These are phyloP conservation scores for Paracentrotus lividus DNA, from an alignment of 53 echinoderm and acorn worm species.

Conservation along the genomic window DNA sequence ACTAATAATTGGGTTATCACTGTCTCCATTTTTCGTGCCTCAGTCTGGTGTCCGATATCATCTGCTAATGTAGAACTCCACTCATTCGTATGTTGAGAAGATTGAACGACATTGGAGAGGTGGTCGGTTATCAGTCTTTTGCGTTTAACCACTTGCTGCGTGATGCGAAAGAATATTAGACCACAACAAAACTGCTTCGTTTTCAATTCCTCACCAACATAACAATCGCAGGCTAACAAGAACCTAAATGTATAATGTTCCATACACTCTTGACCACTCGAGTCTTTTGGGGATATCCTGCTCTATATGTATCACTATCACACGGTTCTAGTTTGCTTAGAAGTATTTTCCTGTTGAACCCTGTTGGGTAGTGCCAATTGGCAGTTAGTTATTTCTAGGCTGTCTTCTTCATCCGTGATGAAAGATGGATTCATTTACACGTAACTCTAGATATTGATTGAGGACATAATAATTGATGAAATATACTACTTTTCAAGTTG, in stretches of 20 bases:
- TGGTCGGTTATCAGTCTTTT: slow-evolving; percentile 8
- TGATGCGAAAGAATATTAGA: background rate
- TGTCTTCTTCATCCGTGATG: background rate
- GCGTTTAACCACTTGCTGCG: background rate
- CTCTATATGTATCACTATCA: background rate
- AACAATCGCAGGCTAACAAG: background rate
- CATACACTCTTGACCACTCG: background rate
- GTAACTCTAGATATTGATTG: background rate
- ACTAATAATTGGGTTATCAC: too few relatives aligned
- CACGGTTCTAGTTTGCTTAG: background rate
- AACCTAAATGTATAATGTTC: background rate
- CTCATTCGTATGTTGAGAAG: background rate
- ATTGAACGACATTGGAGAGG: background rate
- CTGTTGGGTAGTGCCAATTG: background rate
- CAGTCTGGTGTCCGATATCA: background rate
- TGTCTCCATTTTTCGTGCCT: background rate
- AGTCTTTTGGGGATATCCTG: background rate
- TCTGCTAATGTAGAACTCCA: background rate
- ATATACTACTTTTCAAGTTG: background rate
- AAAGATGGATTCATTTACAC: background rate
- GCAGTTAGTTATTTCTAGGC: background rate
- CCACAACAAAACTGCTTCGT: background rate
- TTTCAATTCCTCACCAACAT: slow-evolving; percentile 14
- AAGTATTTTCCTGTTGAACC: slow-evolving; percentile 3
- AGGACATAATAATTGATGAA: background rate